Base-by-base conservation (phyloP, 2,113 vertebrate species). In the Pantherophis guttatus region DNA sequence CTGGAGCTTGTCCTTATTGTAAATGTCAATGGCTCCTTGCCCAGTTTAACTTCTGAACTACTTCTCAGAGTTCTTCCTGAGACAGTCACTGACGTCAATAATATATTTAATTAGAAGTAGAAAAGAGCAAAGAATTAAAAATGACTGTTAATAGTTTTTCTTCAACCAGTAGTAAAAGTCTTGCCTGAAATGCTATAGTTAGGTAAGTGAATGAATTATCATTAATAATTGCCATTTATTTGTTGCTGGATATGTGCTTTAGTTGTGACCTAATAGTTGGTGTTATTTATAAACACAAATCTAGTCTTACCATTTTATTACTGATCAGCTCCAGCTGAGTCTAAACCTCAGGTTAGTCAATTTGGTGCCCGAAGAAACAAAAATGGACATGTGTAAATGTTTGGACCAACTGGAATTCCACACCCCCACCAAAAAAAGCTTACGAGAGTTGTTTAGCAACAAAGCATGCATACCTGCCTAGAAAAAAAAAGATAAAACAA, bases 61-160 rank as follows among this genome's bases (percentile, higher is more conserved):
- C 50, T 53, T 94, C 26, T 29, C 92, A 91, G 92, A 19, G 9
- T 89, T 50, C 90, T 90, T 58, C 59, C 81, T 87, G 19, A 92
- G 24, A 92, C 91, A 93, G 26, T 86, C 87, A 86, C 21, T 93
- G 70, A 55, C 26, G 50, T 95, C 53, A 54, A 89, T 92, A 39
- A 93, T 92, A 94, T 95, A 92, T 96, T 53, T 9, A 5, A 92
- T 94, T 85, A 55, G 65, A 26, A 50, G 39, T 54, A 39, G 93
- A 57, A 95, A 92, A 91, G 70, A 91, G 39, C 39, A 94, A 75
- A 87, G 70, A 85, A 92, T 86, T 93, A 95, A 44, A 93, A 89
- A 91, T 62, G 86, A 17, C 52, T 58, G 26, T 92, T 93, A 44
- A 21, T 23, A 11, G 65, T 92, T 6, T 29, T 33, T 91, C 89